These are phyloP conservation scores for Chelidonichthys spinosus DNA, from an alignment of 2,797 vertebrate genomes.

Conservation along the genomic window DNA sequence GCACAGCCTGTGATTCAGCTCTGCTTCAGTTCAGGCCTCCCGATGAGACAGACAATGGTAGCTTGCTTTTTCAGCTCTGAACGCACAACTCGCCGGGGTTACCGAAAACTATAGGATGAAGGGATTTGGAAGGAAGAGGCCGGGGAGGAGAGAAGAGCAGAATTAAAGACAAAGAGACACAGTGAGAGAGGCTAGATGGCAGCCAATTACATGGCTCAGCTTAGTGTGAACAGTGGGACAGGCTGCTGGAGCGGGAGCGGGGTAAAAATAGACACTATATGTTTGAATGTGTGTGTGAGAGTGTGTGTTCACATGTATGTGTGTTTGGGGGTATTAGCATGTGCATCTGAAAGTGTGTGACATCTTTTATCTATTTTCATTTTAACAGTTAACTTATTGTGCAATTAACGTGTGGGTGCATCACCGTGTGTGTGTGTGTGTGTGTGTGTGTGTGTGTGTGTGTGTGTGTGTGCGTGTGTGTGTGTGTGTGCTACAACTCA, in stretches of 20 bases:
- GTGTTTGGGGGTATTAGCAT: slow-evolving; percentile 5
- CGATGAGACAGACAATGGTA: slow-evolving; percentile 52
- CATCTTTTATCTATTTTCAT: slow-evolving; percentile 8
- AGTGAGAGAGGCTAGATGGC: slow-evolving; percentile 51
- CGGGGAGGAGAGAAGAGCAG: background rate
- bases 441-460: background rate
- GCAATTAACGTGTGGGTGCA: background rate
- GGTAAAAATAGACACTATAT: slow-evolving; percentile 67
- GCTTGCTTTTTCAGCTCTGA: slow-evolving; percentile 25
- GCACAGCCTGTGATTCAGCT: slow-evolving; percentile 37
- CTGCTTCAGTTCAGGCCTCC: slow-evolving; percentile 33
- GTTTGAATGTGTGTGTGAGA: slow-evolving; percentile 3
- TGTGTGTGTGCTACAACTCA: background rate
- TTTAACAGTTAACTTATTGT: slow-evolving; percentile 25
- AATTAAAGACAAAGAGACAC: slow-evolving; percentile 10
- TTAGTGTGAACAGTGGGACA: slow-evolving; percentile 71
- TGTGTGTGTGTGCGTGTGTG: background rate
- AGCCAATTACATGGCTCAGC: slow-evolving; percentile 69
- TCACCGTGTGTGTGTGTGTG: background rate
- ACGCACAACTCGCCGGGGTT: slow-evolving; percentile 14
- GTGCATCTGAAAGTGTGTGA: background rate
- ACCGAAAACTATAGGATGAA: slow-evolving; percentile 13
- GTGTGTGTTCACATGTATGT: background rate
- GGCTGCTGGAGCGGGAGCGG: slow-evolving; percentile 41
- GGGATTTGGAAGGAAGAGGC: slow-evolving; percentile 20